A percentile compares a stretch with the other conserved stretches of the same genome.
phyloP scores from a whole-genome alignment of 1,140 invertebrate species.

The Samia ricini region DNA sequence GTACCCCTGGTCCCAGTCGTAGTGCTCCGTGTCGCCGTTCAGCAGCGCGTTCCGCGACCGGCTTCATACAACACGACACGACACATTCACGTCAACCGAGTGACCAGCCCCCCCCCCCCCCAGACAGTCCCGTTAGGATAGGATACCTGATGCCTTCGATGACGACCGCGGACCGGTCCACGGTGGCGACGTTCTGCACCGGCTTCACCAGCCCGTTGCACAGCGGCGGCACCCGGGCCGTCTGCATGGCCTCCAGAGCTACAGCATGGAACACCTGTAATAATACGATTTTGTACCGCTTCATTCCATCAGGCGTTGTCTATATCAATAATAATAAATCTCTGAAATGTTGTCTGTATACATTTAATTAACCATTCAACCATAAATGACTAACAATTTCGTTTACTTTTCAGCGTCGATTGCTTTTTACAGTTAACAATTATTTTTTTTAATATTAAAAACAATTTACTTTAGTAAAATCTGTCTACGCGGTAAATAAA shows the following conservation, averaged over 20 bases:
- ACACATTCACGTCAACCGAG: background rate
- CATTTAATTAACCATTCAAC: no score
- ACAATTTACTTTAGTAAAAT: no score
- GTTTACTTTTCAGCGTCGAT: no score
- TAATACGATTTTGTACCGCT: no score
- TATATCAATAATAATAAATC: no score
- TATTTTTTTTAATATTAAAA: no score
- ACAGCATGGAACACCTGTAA: conserved; percentile 94
- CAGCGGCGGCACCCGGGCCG: conserved; percentile 85
- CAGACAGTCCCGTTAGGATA: no score
- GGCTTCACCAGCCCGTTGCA: conserved; percentile 91
- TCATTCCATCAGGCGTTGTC: no score
- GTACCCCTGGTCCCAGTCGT: conserved; percentile 99
- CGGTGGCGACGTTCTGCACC: conserved; percentile 93
- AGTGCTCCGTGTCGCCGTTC: conserved; percentile 95
- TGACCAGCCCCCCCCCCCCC: background rate
- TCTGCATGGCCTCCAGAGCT: conserved; percentile 93
- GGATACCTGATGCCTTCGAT: conserved; percentile 92
- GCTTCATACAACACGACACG: conserved; percentile 75
- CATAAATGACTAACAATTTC: no score
- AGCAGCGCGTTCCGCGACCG: conserved; percentile 95
- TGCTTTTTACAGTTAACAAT: no score
- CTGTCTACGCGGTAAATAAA: no score
- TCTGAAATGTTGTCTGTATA: no score
- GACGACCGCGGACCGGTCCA: conserved; percentile 92